Conservation (phyloP, 2,888 invertebrate species). For the Ormyrus rosae region DNA sequence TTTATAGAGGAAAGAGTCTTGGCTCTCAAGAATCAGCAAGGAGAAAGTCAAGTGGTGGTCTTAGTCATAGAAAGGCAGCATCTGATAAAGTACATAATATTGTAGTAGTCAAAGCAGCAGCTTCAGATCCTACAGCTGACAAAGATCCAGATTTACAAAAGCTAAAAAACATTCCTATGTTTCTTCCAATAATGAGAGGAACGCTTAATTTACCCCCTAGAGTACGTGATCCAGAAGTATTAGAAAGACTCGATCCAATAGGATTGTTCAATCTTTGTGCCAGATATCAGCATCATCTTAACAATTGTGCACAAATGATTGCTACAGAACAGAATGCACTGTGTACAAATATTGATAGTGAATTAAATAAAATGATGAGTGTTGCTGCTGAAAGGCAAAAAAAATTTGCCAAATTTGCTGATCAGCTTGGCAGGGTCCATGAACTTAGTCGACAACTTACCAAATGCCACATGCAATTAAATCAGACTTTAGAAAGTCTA, state of each 20-base stretch:
- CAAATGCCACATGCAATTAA: slow-evolving; percentile 87
- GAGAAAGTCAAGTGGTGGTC: slow-evolving; percentile 66
- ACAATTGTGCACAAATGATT: slow-evolving; percentile 88
- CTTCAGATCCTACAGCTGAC: slow-evolving; percentile 80
- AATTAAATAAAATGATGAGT: slow-evolving; percentile 83
- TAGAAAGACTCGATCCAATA: slow-evolving; percentile 85
- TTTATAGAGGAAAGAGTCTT: slow-evolving; percentile 70
- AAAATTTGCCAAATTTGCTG: slow-evolving; percentile 89
- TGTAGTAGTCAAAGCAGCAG: slow-evolving; percentile 86
- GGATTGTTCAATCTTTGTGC: slow-evolving; percentile 86
- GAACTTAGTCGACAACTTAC: slow-evolving; percentile 90
- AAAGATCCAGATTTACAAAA: slow-evolving; percentile 86
- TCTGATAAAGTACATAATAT: slow-evolving; percentile 82
- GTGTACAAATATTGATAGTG: slow-evolving; percentile 85
- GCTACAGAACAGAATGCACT: slow-evolving; percentile 87
- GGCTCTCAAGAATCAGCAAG: slow-evolving; percentile 68
- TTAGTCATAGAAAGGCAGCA: slow-evolving; percentile 63
- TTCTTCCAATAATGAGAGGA: slow-evolving; percentile 94
- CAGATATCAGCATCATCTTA: slow-evolving; percentile 90
- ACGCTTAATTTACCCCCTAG: slow-evolving; percentile 89
- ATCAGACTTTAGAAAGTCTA: slow-evolving; percentile 90
- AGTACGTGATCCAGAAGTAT: slow-evolving; percentile 89
- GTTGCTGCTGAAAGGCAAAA: slow-evolving; percentile 88
- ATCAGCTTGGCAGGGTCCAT: slow-evolving; percentile 88
- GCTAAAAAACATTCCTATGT: slow-evolving; percentile 90